Percentiles rank a stretch among this genome's conserved stretches.
phyloP scores from a whole-genome alignment of 2,888 invertebrate genomes.

The Tenthredo notha region DNA sequence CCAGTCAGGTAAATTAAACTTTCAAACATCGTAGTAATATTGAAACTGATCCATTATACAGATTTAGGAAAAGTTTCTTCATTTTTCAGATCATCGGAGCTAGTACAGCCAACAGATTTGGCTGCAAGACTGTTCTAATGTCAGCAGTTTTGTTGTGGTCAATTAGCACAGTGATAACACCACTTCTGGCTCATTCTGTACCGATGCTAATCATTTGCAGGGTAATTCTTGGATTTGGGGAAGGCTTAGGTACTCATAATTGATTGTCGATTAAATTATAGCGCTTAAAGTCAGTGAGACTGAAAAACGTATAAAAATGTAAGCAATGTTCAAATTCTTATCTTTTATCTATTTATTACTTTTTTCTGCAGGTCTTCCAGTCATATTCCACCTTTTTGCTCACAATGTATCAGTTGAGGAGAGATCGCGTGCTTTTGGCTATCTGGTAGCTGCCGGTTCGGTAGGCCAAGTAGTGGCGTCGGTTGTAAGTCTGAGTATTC shows the following conservation, averaged over 20 bases:
- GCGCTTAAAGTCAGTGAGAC: not conserved
- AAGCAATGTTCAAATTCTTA: not conserved
- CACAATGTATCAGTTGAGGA: slow-evolving; percentile 87
- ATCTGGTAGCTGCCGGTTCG: slow-evolving; percentile 86
- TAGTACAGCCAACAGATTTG: slow-evolving; percentile 84
- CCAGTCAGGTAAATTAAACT: slow-evolving; percentile 82
- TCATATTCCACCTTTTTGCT: slow-evolving; percentile 88
- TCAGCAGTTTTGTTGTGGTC: slow-evolving; percentile 88
- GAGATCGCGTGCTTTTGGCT: slow-evolving; percentile 86
- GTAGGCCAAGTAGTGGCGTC: slow-evolving; percentile 88
- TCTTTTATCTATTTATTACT: not conserved
- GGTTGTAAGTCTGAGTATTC: slow-evolving; percentile 79
- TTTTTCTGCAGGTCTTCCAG: slow-evolving; percentile 83
- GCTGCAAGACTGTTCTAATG: slow-evolving; percentile 85
- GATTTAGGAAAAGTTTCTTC: not conserved
- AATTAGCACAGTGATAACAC: slow-evolving; percentile 85
- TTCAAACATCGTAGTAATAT: not conserved
- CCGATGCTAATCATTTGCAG: slow-evolving; percentile 83
- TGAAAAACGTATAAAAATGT: not conserved
- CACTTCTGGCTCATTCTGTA: slow-evolving; percentile 84
- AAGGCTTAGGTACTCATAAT: slow-evolving; percentile 83
- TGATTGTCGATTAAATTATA: not conserved
- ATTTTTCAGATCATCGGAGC: slow-evolving; percentile 82
- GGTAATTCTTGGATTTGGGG: slow-evolving; percentile 86
- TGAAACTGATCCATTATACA: not conserved